Evolutionary conservation across 2,797 vertebrate genomes (phyloP).

Genomic region (Pteropus rufus): DNA sequence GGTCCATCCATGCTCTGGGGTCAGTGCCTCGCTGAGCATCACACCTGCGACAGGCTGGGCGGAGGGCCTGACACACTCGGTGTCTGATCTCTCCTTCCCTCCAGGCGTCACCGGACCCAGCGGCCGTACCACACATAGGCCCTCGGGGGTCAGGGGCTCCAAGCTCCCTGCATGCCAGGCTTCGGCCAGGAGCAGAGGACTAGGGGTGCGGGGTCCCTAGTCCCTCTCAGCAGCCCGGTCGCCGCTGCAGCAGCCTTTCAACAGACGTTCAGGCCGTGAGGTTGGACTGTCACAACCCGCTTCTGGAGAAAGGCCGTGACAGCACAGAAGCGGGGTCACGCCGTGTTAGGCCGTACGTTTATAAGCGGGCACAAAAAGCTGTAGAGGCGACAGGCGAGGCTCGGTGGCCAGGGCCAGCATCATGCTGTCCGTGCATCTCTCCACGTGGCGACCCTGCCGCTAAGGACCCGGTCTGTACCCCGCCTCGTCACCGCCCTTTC

Average conservation of each 20-base stretch:
- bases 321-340: not conserved
- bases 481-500: not conserved
- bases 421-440: not conserved
- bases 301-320: not conserved
- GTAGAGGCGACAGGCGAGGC: not conserved
- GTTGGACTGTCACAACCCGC: no score
- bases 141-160: no score
- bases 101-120: no score
- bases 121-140: no score
- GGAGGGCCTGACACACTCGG: no score
- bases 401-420: fast-evolving
- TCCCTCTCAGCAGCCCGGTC: not conserved
- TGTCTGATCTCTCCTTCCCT: no score
- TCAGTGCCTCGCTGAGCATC: no score
- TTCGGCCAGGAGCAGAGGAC: no score
- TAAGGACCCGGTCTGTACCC: fast-evolving
- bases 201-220: not conserved
- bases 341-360: not conserved
- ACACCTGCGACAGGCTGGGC: no score
- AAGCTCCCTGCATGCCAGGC: no score
- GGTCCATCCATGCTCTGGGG: no score
- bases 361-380: no score
- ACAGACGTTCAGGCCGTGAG: fast-evolving
- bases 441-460: fast-evolving
- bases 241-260: not conserved